Base-by-base conservation (phyloP, 2,797 vertebrate species). In the Chromobotia macracanthus region DNA sequence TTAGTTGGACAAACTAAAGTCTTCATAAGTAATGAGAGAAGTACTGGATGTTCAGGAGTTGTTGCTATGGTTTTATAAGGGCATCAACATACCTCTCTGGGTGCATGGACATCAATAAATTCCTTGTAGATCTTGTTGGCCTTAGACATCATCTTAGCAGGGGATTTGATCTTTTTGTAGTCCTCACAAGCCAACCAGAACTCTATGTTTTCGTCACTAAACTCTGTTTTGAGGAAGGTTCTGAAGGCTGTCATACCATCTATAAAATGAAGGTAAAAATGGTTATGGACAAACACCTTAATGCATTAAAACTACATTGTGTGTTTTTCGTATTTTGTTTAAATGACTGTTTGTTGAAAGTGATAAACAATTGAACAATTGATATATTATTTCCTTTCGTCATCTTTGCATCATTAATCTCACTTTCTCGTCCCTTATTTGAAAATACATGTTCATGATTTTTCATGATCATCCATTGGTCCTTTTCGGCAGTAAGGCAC, bases 171-270 rank as follows among this genome's bases (percentile, higher is more conserved):
- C 90, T 96, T 98, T 88, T 96, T 98, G 88, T 96, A 98, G 67
- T 98, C 97, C 84, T 98, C 96, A 0, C 97, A 99, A 11, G 96
- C 97, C 89, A 97, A 90, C 97, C 97, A 99, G 90, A 99, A 98
- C 86, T 99, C 97, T 0, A 99, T 95, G 82, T 99, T 99, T 90
- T 99, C 97, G 63, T 99, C 95, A 0, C 97, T 98, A 89, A 98
- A 99, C 89, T 99, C 97, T 0, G 95, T 95, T 90, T 97, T 96
- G 69, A 99, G 93, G 82, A 98, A 99, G 0, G 94, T 93, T 31
- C 94, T 92, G 90, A 98, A 99, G n/a, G 95, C 95, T 0, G 93
- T 92, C 84, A 97, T 90, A 1, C 97, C 97, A 83, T 92, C 97
- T 99, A 89, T 15, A 55, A 69, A 86, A 8, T 6, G 71, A 80